A percentile compares a stretch with the other conserved stretches of the same genome.
These are phyloP conservation scores for Holothuria glaberrima DNA, from an alignment of 35 echinoderm and acorn worm species.

Conservation along the genomic window DNA sequence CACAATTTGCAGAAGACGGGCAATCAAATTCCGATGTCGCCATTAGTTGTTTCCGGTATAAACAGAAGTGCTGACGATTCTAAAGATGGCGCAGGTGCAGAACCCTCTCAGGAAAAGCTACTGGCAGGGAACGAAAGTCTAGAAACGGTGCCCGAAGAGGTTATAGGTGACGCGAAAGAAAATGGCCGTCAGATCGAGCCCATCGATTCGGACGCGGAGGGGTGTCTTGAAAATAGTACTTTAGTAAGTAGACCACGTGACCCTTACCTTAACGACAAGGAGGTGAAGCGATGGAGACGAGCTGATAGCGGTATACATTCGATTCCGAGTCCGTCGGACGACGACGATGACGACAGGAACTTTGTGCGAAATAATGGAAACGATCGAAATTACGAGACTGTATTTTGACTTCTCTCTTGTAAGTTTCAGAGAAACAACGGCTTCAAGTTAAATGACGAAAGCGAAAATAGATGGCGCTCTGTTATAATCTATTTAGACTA, in stretches of 20 bases:
- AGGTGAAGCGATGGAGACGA: slow-evolving; percentile 52
- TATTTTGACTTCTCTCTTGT: slow-evolving; percentile 2
- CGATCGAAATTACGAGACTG: slow-evolving; percentile 28
- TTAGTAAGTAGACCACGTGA: neutral
- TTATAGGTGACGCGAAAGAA: slow-evolving; percentile 41
- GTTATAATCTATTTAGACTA: too few species aligned
- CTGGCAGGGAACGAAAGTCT: slow-evolving; percentile 55
- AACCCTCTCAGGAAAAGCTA: slow-evolving; percentile 18
- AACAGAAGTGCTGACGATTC: slow-evolving; percentile 4
- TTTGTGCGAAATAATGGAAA: neutral
- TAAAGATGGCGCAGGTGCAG: slow-evolving; percentile 10
- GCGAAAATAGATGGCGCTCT: too few species aligned
- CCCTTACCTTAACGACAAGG: slow-evolving; percentile 7
- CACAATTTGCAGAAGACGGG: slow-evolving; percentile 9
- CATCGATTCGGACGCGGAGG: neutral
- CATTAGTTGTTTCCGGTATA: neutral
- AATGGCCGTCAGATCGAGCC: slow-evolving; percentile 18
- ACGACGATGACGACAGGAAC: slow-evolving; percentile 53
- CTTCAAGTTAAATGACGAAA: too few species aligned
- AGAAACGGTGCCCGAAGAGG: slow-evolving; percentile 74
- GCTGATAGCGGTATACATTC: slow-evolving; percentile 92
- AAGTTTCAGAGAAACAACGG: too few species aligned
- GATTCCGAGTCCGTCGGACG: slow-evolving; percentile 73
- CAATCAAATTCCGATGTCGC: slow-evolving; percentile 54
- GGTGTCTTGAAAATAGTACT: slow-evolving; percentile 4